Evolutionary conservation across 2,113 vertebrate species (phyloP), one percentile per base, ranked within the genome.

Genomic region (Amazona vittata): DNA sequence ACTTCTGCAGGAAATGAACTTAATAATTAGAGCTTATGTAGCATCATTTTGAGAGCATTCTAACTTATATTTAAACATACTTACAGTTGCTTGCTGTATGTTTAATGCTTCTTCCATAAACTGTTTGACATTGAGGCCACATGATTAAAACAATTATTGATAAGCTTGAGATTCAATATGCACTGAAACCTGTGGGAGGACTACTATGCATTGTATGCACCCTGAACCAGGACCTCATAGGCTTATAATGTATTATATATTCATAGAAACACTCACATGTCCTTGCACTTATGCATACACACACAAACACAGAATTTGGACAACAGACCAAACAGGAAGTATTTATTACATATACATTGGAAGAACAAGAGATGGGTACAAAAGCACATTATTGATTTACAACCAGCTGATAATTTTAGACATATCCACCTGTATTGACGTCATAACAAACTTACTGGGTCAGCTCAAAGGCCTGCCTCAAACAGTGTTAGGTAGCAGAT

Each of bases 201-300:
- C 15, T 20, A 4, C 44, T 47, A 9, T 26, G n/a, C 77, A 67
- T 37, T 50, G 7, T n/a, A 19, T 52, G 26, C n/a, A 71, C 28
- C 12, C 29, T 49, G 46, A 79, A 33, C 67, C 25, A 62, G 31
- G 43, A 47, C 31, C 35, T 76, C n/a, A 19, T 14, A 47, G 28
- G 14, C 46, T 76, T 53, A 20, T 28, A 73, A 57, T 7, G 8
- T 13, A 35, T 25, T n/a, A 67, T 41, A 24, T 5, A 14, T 67
- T 49, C 29, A 50, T 6, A 65, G 35, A 62, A 77, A 50, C 21
- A n/a, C 10, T 55, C 8, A 17, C 0, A 0, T 64, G 14, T 59
- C 70, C 74, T 65, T 35, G 10, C 29, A 44, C 2, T 0, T 26
- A 12, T 5, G 39, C 17, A 28, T 8, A 26, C 6, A 44, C 0